These are phyloP conservation scores for Paratilapia polleni DNA, from an alignment of 2,113 vertebrate species.

Conservation along the genomic window DNA sequence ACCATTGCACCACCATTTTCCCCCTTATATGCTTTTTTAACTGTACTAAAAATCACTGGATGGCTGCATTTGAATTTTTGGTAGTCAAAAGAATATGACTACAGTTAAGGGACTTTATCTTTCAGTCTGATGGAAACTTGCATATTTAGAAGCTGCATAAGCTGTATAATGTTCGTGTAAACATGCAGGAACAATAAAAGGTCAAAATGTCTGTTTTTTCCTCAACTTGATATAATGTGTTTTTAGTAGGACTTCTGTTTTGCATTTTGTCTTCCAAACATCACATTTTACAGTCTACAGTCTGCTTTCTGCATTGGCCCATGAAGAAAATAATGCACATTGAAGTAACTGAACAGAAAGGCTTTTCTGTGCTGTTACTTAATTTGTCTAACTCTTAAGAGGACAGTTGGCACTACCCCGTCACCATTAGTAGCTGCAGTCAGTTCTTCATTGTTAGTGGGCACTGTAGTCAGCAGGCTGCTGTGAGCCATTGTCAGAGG, in stretches of 20 bases:
- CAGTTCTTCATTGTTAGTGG: slow-evolving; percentile 72
- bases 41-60: not conserved
- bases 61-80: not conserved
- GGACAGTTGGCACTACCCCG: slow-evolving; percentile 67
- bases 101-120: slow-evolving; percentile 21
- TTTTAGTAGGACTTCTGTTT: slow-evolving; percentile 41
- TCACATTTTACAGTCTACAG: not conserved
- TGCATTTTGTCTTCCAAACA: slow-evolving; percentile 37
- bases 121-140: slow-evolving; percentile 25
- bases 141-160: slow-evolving; percentile 41
- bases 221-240: slow-evolving; percentile 14
- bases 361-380: slow-evolving; percentile 40
- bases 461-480: slow-evolving; percentile 71
- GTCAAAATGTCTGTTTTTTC: slow-evolving; percentile 54
- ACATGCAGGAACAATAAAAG: slow-evolving; percentile 56
- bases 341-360: slow-evolving; percentile 21
- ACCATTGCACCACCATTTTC: not conserved
- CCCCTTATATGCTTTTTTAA: not conserved
- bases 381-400: slow-evolving; percentile 71
- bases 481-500: slow-evolving; percentile 73
- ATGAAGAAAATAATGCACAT: slow-evolving; percentile 12
- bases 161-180: slow-evolving; percentile 44
- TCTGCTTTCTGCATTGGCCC: not conserved
- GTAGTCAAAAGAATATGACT: slow-evolving; percentile 1
- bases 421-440: slow-evolving; percentile 67